Conservation (phyloP, 2,113 vertebrate genomes). For the Antechinus flavipes region DNA sequence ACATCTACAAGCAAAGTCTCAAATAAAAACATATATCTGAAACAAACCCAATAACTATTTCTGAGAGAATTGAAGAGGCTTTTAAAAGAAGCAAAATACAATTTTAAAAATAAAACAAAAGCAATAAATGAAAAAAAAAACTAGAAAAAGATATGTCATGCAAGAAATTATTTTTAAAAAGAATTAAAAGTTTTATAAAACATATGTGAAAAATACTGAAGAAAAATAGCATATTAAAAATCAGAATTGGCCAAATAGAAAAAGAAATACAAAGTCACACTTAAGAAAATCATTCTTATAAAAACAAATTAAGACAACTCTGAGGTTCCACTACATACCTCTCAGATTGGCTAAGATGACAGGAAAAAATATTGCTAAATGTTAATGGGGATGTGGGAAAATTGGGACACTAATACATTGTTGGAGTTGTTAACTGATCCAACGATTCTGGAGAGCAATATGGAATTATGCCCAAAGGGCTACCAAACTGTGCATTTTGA, state of each 20-base stretch:
- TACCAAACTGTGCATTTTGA: too few relatives aligned
- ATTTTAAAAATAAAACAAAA: background rate
- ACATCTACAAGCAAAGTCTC: background rate
- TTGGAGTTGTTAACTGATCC: too few relatives aligned
- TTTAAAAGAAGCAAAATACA: background rate
- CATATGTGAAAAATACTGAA: too few relatives aligned
- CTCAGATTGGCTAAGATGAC: too few relatives aligned
- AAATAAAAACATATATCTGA: background rate
- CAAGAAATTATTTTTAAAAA: background rate
- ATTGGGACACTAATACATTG: too few relatives aligned
- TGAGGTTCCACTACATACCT: too few relatives aligned
- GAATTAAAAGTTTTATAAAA: background rate
- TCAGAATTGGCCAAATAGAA: background rate
- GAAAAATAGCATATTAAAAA: background rate
- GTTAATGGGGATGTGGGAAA: too few relatives aligned
- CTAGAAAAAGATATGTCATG: background rate
- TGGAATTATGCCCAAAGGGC: too few relatives aligned
- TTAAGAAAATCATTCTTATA: background rate
- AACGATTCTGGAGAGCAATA: too few relatives aligned
- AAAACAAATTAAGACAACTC: too few relatives aligned
- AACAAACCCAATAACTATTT: background rate
- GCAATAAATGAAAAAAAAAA: background rate
- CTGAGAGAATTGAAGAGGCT: background rate
- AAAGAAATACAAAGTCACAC: background rate
- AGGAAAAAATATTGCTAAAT: too few relatives aligned